A percentile compares a stretch with the other conserved stretches of the same genome.
Evolutionary conservation across 2,797 vertebrate species (phyloP).

Genomic region (Numenius phaeopus): DNA sequence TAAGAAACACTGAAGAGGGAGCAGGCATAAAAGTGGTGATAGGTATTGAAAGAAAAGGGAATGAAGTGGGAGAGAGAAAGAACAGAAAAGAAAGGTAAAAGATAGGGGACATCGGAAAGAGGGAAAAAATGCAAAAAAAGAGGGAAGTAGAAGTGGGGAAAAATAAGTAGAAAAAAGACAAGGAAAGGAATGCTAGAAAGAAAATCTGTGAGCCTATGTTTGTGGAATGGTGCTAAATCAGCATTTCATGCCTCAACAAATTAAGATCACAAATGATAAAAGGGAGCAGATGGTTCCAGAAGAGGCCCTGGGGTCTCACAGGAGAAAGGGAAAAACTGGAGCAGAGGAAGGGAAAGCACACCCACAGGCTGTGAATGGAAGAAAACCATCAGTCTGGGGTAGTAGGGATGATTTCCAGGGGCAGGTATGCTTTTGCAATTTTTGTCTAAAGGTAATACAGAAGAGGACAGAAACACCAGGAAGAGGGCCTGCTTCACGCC

Average conservation of each 20-base stretch:
- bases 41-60: not conserved
- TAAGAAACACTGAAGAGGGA: not conserved
- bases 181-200: not conserved
- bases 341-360: slow-evolving; percentile 3
- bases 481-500: not conserved
- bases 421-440: not conserved
- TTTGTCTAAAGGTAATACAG: slow-evolving; percentile 23
- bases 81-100: not conserved
- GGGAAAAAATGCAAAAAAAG: not conserved
- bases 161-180: not conserved
- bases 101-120: not conserved
- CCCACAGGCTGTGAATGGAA: not conserved
- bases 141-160: not conserved
- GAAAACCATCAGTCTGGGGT: slow-evolving; percentile 9
- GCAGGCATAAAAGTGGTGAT: not conserved
- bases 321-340: slow-evolving; percentile 25
- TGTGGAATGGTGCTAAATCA: slow-evolving; percentile 52
- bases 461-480: not conserved
- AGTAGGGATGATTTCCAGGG: slow-evolving; percentile 3
- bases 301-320: not conserved
- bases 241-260: slow-evolving; percentile 54
- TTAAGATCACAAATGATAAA: slow-evolving; percentile 59
- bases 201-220: slow-evolving; percentile 46
- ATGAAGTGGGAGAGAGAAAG: not conserved
- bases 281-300: slow-evolving; percentile 56